Base-by-base conservation (phyloP, 2,888 invertebrate genomes). In the Pterostichus niger region DNA sequence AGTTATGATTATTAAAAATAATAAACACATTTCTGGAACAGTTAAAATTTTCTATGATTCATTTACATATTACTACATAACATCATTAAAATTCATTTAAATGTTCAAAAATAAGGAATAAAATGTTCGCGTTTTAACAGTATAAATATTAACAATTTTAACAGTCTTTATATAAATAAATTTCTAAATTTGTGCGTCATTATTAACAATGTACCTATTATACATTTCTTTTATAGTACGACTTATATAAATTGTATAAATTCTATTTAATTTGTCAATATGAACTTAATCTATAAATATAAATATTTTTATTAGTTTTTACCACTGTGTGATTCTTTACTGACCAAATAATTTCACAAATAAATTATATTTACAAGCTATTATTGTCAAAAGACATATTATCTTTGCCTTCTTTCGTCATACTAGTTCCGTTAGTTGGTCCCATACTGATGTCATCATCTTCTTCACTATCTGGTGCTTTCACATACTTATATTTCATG, bases 401-500 rank as follows among this genome's bases (percentile, higher is more conserved):
- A 9, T 81, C 81, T 49, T 81, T 81, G 6, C 81, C 81, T 17
- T 73, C 54, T 81, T 81, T 81, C 3, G 56, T 9, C 17, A 44
- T 68, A 24, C 24, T 24, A 24, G 24, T 24, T 24, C 24, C 35
- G 7, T 54, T 40, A 59, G 17, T 24, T 6, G 33, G 54, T 17
- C 15, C 68, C 71, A 81, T 73, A 6, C 52, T 49, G 10, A 73
- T n/a, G 33, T 71, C 73, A 4, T 71, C 73, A 4, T 81, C 68
- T 71, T 71, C 73, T 15, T 56, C 44, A 40, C 24, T 40, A n/a
- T 71, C 73, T 52, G 75, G 52, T 64, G 54, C 52, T 64, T 84
- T 84, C 0, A 88, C 88, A 84, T 89, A 89, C 84, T 89, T 90
- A 88, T 93, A 93, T 85, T 90, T 90, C 85, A 88, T 88, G 0